phyloP scores from a whole-genome alignment of 1,140 invertebrate species.

The Himalopsyche phryganea region DNA sequence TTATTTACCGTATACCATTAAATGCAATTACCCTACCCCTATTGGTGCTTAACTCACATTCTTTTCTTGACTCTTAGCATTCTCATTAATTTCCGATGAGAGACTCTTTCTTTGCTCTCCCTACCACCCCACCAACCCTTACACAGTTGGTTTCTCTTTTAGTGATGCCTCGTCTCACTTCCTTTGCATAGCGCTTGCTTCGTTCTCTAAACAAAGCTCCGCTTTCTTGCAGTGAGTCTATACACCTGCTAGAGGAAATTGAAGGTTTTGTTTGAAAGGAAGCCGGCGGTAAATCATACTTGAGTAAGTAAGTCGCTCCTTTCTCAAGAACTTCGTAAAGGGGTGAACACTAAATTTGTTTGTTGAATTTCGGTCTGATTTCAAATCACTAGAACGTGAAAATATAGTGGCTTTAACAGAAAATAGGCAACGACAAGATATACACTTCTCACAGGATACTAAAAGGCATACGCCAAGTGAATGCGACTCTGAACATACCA shows the following conservation, averaged over 20 bases:
- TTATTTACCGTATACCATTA: background rate
- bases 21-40: conserved; percentile 13
- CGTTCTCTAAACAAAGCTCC: conserved; percentile 13
- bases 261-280: conserved; percentile 20
- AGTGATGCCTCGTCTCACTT: background rate
- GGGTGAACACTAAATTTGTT: conserved; percentile 5
- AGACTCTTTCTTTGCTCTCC: background rate
- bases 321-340: background rate
- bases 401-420: background rate
- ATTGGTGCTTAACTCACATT: conserved; percentile 2
- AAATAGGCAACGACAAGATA: background rate
- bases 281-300: conserved; percentile 20
- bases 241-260: conserved; percentile 18
- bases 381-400: background rate
- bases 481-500: too few relatives aligned
- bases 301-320: conserved; percentile 16
- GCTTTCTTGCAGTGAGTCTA: background rate
- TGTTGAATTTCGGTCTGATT: conserved; percentile 6
- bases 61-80: conserved; percentile 7
- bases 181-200: background rate
- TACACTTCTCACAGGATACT: background rate
- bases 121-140: background rate
- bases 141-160: too few relatives aligned
- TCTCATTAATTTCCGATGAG: conserved; percentile 17
- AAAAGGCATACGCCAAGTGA: too few relatives aligned